Conservation (phyloP, 2,113 vertebrate species). For the Poicephalus gulielmi region DNA sequence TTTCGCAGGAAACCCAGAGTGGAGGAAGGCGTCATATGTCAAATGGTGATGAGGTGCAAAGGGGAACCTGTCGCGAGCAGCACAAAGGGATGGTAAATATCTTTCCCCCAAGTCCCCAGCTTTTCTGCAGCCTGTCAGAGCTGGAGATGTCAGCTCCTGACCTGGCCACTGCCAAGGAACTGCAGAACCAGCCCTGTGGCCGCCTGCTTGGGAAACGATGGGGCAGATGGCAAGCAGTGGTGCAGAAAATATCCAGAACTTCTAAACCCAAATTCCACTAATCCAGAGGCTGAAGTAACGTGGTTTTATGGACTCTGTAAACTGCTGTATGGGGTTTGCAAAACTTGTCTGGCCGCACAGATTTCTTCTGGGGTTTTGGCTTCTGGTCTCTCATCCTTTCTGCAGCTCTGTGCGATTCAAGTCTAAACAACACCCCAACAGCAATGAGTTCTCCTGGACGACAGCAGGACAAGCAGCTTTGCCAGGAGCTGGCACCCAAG, state of each 20-base stretch:
- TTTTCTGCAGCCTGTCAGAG: conserved; percentile 47
- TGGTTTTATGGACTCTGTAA: neutral
- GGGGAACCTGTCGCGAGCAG: conserved; percentile 50
- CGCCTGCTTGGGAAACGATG: neutral
- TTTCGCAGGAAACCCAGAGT: neutral
- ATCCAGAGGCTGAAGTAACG: neutral
- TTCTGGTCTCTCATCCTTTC: neutral
- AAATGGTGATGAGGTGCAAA: conserved; percentile 41
- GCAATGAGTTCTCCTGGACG: fast-evolving
- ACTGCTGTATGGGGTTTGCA: neutral
- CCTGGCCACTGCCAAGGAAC: neutral
- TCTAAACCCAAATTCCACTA: neutral
- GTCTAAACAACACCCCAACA: fast-evolving
- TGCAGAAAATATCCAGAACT: neutral
- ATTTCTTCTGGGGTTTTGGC: neutral
- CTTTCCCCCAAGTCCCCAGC: neutral
- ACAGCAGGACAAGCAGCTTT: neutral
- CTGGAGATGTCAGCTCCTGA: neutral
- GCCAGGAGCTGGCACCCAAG: neutral
- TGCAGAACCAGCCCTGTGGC: neutral
- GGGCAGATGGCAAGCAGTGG: neutral
- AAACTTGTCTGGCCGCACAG: neutral
- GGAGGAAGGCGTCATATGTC: neutral
- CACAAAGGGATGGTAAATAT: conserved; percentile 17
- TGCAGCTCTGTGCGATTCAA: fast-evolving